These are phyloP conservation scores for Mionectes olivaceus DNA, from an alignment of 2,797 vertebrate species.

Conservation along the genomic window DNA sequence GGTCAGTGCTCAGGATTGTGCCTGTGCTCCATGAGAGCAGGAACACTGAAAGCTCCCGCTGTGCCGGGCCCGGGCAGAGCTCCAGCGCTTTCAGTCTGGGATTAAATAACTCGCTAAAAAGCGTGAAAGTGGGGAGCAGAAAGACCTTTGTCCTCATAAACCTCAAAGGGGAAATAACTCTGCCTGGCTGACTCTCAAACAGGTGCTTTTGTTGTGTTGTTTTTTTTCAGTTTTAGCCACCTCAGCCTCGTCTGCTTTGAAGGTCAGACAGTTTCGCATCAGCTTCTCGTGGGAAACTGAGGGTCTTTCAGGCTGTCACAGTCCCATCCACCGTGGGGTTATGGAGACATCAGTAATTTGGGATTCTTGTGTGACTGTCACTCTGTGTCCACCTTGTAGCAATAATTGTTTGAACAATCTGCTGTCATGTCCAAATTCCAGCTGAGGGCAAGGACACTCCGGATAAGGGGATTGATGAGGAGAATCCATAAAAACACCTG, in stretches of 20 bases:
- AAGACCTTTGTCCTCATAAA: background rate
- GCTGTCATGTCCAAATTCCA: accelerated
- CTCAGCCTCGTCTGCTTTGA: background rate
- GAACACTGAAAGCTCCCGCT: background rate
- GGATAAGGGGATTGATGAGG: background rate
- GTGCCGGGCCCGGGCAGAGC: background rate
- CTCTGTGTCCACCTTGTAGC: background rate
- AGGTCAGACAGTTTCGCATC: background rate
- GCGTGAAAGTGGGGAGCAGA: background rate
- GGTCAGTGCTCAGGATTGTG: background rate
- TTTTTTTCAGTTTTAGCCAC: background rate
- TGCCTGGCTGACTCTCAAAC: background rate
- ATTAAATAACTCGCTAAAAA: background rate
- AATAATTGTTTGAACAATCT: background rate
- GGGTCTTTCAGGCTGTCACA: background rate
- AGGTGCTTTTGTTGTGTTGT: background rate
- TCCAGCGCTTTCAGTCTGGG: background rate
- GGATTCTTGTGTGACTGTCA: background rate
- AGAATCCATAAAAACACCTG: background rate
- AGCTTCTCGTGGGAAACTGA: background rate
- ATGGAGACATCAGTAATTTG: background rate
- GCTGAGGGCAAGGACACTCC: background rate
- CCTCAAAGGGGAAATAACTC: background rate
- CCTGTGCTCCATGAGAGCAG: background rate
- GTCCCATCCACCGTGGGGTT: background rate